Base-by-base conservation (phyloP, 2,888 invertebrate genomes). In the Hartigia nigra region DNA sequence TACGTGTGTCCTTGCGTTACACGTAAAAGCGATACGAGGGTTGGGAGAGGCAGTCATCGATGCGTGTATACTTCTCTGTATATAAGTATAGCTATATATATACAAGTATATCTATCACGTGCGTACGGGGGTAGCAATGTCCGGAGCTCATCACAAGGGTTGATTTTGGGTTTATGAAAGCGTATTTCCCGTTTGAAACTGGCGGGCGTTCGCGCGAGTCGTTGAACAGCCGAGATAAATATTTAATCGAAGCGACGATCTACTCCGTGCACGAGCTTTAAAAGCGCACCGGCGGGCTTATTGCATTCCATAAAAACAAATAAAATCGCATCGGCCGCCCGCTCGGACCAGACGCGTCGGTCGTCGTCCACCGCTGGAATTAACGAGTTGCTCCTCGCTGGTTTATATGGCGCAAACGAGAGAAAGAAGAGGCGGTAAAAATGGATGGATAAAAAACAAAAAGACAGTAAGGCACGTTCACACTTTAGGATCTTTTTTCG, bases 171-270 rank as follows among this genome's bases (percentile, higher is more conserved):
- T 23, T 75, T 36, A 74, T 23, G 36, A 79, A 75, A 75, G 72
- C 79, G 77, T 69, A 72, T 77, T 76, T 77, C 76, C 39, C 36
- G 70, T 80, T 74, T 77, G 74, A 32, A 72, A 72, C 72, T 4
- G 72, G 31, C 34, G 72, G 9, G 9, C 72, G 32, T 72, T 72
- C 31, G 34, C 31, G 32, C 72, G 31, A 72, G 34, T 14, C 72
- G 72, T 72, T 72, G 75, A 78, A 77, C 76, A 78, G 78, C 74
- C 70, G 79, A 78, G 79, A 83, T 82, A 80, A 83, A 84, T 83
- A 80, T 83, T 84, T 81, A 80, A 84, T 84, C 83, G 81, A 77
- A 74, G 72, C 69, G 77, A 78, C 76, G 75, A 77, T 74, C 78
- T 76, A 37, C 34, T 14, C 55, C 1, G 55, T 75, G 79, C 32